These are phyloP conservation scores for Chinchilla lanigera DNA, from an alignment of 2,113 vertebrate genomes.

Conservation along the genomic window DNA sequence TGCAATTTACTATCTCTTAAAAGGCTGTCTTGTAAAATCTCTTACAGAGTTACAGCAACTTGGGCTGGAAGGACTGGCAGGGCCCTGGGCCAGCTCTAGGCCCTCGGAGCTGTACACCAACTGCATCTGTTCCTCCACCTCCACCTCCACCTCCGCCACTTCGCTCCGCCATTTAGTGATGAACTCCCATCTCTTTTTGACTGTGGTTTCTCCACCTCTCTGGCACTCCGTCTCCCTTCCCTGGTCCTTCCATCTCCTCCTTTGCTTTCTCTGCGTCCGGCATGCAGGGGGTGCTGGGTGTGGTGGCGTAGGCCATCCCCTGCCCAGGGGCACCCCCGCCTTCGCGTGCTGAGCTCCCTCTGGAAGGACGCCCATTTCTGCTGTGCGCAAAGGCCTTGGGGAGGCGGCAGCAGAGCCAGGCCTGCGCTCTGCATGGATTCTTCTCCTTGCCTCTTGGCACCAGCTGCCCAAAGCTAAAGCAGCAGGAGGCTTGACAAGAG, in stretches of 20 bases:
- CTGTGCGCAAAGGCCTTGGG: background rate
- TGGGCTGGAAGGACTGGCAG: background rate
- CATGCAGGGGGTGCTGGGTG: background rate
- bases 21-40: background rate
- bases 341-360: background rate
- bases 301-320: background rate
- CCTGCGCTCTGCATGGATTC: background rate
- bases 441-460: conserved; percentile 25
- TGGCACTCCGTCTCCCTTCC: background rate
- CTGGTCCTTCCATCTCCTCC: too few relatives aligned
- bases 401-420: background rate
- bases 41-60: background rate
- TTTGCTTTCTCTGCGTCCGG: background rate
- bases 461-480: background rate
- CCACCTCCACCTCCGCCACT: background rate
- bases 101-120: background rate
- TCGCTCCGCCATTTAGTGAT: background rate
- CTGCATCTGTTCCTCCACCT: fast-evolving
- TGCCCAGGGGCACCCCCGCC: background rate
- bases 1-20: background rate
- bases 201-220: fast-evolving
- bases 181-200: background rate
- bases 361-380: background rate
- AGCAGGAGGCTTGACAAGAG: background rate
- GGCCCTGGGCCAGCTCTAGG: background rate